These are phyloP conservation scores for Brienomyrus brachyistius DNA, from an alignment of 2,113 vertebrate species.

Conservation along the genomic window DNA sequence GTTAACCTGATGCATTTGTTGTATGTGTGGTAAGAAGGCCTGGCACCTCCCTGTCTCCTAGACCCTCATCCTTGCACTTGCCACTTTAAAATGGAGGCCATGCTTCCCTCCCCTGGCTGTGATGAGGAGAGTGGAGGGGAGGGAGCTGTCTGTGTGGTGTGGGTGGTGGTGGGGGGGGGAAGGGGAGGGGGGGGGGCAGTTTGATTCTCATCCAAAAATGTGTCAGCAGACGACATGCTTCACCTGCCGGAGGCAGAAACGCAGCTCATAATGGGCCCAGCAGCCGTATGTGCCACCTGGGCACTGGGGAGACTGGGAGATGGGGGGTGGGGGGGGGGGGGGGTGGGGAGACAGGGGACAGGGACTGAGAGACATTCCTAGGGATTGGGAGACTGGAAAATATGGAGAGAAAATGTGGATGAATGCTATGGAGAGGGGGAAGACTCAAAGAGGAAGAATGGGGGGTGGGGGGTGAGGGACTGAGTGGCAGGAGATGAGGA, in stretches of 20 bases:
- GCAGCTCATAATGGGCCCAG: too few species aligned
- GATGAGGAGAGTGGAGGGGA: constrained; percentile 47
- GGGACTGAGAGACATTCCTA: not conserved
- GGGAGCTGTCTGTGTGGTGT: constrained; percentile 57
- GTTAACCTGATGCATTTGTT: not conserved
- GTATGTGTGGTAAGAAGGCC: not conserved
- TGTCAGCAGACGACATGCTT: too few species aligned
- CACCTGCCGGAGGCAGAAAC: too few species aligned
- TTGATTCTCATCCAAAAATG: too few species aligned
- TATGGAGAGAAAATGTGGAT: not conserved
- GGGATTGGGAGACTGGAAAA: not conserved
- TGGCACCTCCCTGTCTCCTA: not conserved
- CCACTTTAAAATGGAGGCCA: not conserved
- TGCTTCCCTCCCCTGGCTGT: not conserved
- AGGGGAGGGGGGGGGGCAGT: constrained; percentile 51
- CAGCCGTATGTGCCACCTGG: too few species aligned
- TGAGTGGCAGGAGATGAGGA: not conserved
- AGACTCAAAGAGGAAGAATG: not conserved
- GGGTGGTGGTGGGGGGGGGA: constrained; percentile 59
- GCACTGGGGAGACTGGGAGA: too few species aligned
- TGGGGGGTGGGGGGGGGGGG: not conserved
- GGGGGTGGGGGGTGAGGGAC: not conserved
- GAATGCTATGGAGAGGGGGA: not conserved
- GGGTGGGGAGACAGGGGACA: not conserved
- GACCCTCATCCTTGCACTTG: not conserved